A percentile compares a stretch with the other conserved stretches of the same genome.
Evolutionary conservation across 2,113 vertebrate genomes (phyloP).

Genomic region (Myodes glareolus): DNA sequence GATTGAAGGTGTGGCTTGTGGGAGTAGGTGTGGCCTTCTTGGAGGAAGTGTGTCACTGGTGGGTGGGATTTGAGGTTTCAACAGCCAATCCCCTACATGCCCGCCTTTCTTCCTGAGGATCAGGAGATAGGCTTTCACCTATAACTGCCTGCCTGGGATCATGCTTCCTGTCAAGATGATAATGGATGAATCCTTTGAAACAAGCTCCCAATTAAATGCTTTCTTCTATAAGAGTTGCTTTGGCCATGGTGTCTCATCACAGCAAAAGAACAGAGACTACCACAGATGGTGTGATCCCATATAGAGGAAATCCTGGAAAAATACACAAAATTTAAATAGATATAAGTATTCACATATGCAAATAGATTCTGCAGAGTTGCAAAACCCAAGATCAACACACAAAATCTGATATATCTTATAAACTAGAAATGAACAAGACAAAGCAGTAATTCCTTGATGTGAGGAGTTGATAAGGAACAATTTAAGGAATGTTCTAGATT

Average conservation of each 20-base stretch:
- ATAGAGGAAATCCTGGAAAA: neutral
- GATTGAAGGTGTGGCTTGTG: neutral
- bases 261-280: neutral
- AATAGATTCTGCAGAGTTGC: neutral
- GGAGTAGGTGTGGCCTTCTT: neutral
- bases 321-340: neutral
- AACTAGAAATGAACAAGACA: neutral
- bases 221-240: neutral
- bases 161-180: neutral
- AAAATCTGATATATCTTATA: neutral
- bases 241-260: neutral
- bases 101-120: neutral
- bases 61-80: neutral
- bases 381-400: neutral
- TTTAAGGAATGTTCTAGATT: neutral
- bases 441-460: neutral
- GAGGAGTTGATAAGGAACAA: fast-evolving
- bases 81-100: neutral
- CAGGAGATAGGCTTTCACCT: neutral
- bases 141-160: neutral
- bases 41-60: neutral
- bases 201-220: neutral
- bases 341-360: neutral
- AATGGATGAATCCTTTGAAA: neutral
- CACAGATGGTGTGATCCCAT: neutral